These are phyloP conservation scores for Vireo altiloquus DNA, from an alignment of 2,113 vertebrate species.

Conservation along the genomic window DNA sequence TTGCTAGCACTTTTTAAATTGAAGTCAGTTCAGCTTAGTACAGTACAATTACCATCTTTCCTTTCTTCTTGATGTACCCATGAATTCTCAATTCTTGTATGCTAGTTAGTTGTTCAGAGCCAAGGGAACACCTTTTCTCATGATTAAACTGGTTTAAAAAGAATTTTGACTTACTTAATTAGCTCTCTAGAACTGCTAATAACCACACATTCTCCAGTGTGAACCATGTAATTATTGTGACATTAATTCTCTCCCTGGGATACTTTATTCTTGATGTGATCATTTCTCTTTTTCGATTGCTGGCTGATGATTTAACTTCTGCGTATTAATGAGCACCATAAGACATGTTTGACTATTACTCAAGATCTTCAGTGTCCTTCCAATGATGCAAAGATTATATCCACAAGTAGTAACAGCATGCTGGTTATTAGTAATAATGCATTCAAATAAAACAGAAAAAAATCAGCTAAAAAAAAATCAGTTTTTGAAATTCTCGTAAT, in stretches of 20 bases:
- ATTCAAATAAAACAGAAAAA: neutral
- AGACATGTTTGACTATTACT: neutral
- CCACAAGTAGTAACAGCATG: neutral
- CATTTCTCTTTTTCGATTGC: constrained; percentile 55
- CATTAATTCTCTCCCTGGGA: constrained; percentile 70
- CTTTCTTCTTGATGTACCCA: constrained; percentile 48
- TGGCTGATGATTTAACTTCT: constrained; percentile 51
- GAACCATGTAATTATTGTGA: constrained; percentile 76
- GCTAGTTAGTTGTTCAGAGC: constrained; percentile 62
- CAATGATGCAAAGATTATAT: neutral
- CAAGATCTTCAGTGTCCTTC: neutral
- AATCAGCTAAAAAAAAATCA: too few species aligned
- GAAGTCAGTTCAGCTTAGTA: constrained; percentile 1
- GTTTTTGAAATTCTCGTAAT: neutral
- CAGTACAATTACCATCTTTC: constrained; percentile 30
- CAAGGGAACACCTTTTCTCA: constrained; percentile 50
- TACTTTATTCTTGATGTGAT: constrained; percentile 67
- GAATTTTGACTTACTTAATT: constrained; percentile 75
- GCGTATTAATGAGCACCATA: constrained; percentile 35
- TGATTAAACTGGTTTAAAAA: constrained; percentile 65
- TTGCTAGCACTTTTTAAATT: constrained; percentile 28
- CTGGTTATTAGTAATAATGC: neutral
- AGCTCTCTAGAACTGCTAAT: constrained; percentile 69
- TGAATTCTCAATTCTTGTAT: constrained; percentile 42
- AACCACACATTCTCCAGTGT: constrained; percentile 62